These are phyloP conservation scores for Athripsodes cinereus DNA, from an alignment of 2,888 invertebrate genomes.

Conservation along the genomic window DNA sequence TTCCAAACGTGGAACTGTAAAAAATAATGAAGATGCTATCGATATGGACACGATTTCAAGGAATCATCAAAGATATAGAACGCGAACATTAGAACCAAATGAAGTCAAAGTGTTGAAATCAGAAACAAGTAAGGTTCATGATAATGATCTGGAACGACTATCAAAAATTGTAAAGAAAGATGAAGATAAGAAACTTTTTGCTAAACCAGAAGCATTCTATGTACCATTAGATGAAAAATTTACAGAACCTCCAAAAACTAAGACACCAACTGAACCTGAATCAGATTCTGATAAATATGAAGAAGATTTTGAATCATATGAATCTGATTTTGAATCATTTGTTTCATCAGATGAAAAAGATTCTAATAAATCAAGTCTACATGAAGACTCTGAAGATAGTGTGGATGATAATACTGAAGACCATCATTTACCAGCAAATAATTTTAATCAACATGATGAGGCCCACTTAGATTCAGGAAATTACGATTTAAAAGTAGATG, in stretches of 20 bases:
- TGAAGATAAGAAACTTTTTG: constrained; percentile 30
- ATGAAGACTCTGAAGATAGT: constrained; percentile 6
- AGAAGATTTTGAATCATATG: constrained; percentile 50
- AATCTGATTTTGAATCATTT: constrained; percentile 47
- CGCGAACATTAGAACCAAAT: constrained; percentile 42
- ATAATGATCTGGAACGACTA: constrained; percentile 39
- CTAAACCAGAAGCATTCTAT: constrained; percentile 43
- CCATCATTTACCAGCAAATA: background rate
- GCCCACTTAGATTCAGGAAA: constrained; percentile 21
- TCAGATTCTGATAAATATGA: constrained; percentile 43
- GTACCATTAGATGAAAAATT: constrained; percentile 35
- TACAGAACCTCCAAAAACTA: constrained; percentile 27
- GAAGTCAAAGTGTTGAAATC: constrained; percentile 41
- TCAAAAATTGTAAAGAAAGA: constrained; percentile 31
- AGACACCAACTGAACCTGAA: constrained; percentile 32
- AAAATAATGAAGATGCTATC: background rate
- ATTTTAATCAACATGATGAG: constrained; percentile 4
- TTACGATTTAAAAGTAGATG: constrained; percentile 18
- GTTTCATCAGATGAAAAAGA: constrained; percentile 10
- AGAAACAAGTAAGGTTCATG: constrained; percentile 40
- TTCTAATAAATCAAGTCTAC: background rate
- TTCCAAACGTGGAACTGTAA: background rate
- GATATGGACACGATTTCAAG: constrained; percentile 4
- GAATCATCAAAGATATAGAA: constrained; percentile 27
- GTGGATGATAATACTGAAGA: background rate